These are phyloP conservation scores for Drosophila pectinifera DNA, from an alignment of 1,140 invertebrate genomes.

Conservation along the genomic window DNA sequence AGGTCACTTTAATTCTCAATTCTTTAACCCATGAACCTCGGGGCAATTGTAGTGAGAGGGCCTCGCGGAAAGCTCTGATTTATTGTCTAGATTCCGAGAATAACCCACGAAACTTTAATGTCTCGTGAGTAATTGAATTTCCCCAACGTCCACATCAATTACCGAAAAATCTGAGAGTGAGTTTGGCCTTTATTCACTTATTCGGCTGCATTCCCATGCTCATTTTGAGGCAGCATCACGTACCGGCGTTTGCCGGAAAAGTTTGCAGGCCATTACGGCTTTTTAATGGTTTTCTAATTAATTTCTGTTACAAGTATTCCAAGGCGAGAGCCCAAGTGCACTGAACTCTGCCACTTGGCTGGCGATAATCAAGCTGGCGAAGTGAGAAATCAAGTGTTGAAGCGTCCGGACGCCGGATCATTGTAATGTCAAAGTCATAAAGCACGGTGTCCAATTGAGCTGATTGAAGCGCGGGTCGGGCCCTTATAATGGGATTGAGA, in stretches of 20 bases:
- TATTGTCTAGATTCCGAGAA: conserved; percentile 15
- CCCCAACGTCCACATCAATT: conserved; percentile 28
- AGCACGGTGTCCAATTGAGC: conserved; percentile 61
- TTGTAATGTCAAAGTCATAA: conserved; percentile 68
- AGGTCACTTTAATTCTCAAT: conserved; percentile 12
- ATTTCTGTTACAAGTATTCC: conserved; percentile 63
- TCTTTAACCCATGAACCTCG: conserved; percentile 3
- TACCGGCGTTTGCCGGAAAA: conserved; percentile 26
- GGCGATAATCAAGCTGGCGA: conserved; percentile 10
- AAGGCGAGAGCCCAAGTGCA: conserved; percentile 56
- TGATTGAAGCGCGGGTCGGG: conserved; percentile 64
- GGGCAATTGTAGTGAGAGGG: conserved; percentile 2
- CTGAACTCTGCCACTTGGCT: conserved; percentile 47
- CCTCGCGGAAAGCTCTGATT: conserved; percentile 40
- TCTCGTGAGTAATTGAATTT: conserved; percentile 51
- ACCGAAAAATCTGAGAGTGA: conserved; percentile 25
- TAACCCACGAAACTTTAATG: conserved; percentile 4
- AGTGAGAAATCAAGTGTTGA: conserved; percentile 69
- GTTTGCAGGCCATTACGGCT: conserved; percentile 38
- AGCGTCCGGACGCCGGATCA: conserved; percentile 26
- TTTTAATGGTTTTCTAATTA: conserved; percentile 80
- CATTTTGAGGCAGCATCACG: conserved; percentile 41
- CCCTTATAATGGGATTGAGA: conserved; percentile 54
- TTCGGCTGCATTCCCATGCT: conserved; percentile 55
- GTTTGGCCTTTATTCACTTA: conserved; percentile 19